Base-by-base conservation (phyloP, 2,797 vertebrate genomes). In the Phoeniculus purpureus region DNA sequence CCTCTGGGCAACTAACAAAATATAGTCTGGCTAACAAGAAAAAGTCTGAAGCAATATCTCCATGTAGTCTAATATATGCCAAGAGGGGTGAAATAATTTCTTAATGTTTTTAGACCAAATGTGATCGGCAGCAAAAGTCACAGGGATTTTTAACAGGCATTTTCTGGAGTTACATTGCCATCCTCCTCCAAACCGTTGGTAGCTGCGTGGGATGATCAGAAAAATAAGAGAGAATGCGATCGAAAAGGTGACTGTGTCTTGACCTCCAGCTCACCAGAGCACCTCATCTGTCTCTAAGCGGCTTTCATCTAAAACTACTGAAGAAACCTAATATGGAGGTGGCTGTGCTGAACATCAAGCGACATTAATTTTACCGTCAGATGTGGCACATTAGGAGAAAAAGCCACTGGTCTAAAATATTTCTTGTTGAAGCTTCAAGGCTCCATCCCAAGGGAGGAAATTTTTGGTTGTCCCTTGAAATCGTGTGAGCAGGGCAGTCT, bases 1-100 rank as follows among this genome's bases (percentile, higher is more conserved):
- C 94, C 90, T 85, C 70, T 91, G 89, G 72, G 92, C 66, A 92
- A 58, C 84, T 92, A 90, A 65, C 34, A 94, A 93, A 95, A 94
- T 62, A 87, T 2, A 89, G 52, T 23, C 66, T 76, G 67, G 12
- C 23, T 85, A 88, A 64, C 43, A 40, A 74, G 45, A 58, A 47
- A 14, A 52, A 15, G 5, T 40, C 75, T 91, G 64, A 85, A 71
- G 71, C 79, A 92, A 75, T 51, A 66, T 73, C 62, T 89, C 91
- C 20, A 5, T 54, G 47, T 78, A 60, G 76, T 71, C 84, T 62
- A 94, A 83, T 85, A 93, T 94, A 96, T 89, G 88, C 92, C 79
- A 85, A 73, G 64, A 87, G 12, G 54, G 34, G 67, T 85, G 79
- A 89, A 93, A 92, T 71, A 87, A 83, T 85, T 89, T 89, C 89